Percentiles rank a stretch among this genome's conserved stretches.
phyloP scores from a whole-genome alignment of 2,113 vertebrate genomes.

The Macrotis lagotis region DNA sequence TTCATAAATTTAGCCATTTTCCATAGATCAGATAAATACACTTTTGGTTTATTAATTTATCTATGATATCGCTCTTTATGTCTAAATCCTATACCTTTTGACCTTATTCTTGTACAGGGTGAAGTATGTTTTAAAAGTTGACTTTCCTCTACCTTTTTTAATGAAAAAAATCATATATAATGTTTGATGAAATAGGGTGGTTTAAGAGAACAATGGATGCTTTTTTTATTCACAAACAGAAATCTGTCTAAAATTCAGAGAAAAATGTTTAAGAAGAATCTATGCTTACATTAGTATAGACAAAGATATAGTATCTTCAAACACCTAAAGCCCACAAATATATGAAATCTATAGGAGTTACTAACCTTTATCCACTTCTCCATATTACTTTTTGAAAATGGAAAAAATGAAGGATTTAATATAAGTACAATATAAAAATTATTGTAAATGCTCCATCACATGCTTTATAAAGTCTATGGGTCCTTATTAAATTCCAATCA shows the following conservation, averaged over 20 bases:
- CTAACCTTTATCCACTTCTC: neutral
- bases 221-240: neutral
- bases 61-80: too few species aligned
- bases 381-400: constrained; percentile 18
- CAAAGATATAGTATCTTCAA: constrained; percentile 4
- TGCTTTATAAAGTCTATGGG: neutral
- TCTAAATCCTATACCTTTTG: too few species aligned
- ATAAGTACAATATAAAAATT: neutral
- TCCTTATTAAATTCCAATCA: constrained; percentile 15
- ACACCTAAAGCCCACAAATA: constrained; percentile 12
- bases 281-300: neutral
- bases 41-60: too few species aligned
- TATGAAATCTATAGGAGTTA: neutral
- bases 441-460: constrained; percentile 5
- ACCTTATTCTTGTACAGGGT: too few species aligned
- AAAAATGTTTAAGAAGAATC: neutral
- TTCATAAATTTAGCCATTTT: too few species aligned
- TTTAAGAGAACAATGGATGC: neutral
- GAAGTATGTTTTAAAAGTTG: constrained; percentile 42
- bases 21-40: too few species aligned
- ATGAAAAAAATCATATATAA: neutral
- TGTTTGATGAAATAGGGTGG: neutral
- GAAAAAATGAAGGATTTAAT: constrained; percentile 24
- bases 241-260: constrained; percentile 10
- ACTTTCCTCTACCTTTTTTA: constrained; percentile 34